Conservation (phyloP, 2,797 vertebrate species). For the Sylvia borin region DNA sequence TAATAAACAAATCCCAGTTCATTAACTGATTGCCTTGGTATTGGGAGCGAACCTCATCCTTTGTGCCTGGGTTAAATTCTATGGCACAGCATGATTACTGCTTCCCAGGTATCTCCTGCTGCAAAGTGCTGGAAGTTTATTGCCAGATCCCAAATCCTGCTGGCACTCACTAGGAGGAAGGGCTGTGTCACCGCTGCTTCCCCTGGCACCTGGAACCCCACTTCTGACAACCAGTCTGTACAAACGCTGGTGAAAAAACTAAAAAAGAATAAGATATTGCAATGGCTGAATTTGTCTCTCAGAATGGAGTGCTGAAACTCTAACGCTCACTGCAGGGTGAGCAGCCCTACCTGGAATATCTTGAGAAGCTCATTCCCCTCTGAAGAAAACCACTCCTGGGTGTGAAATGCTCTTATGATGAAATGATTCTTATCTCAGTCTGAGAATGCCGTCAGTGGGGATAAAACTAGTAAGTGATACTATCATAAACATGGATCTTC, state of each 20-base stretch:
- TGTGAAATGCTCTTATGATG: neutral
- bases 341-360: neutral
- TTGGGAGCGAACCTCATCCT: fast-evolving
- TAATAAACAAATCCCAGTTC: neutral
- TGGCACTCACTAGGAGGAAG: neutral
- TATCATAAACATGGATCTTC: neutral
- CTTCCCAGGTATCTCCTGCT: neutral
- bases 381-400: neutral
- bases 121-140: neutral
- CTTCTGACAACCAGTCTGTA: neutral
- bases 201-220: neutral
- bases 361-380: neutral
- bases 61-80: neutral
- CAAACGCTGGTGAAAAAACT: neutral
- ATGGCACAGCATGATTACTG: neutral
- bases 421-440: neutral
- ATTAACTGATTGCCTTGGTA: neutral
- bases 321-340: neutral
- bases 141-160: neutral
- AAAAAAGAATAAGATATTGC: neutral
- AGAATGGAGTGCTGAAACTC: neutral
- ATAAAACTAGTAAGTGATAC: neutral
- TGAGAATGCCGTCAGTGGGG: neutral
- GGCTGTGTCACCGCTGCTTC: neutral
- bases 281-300: neutral